Evolutionary conservation across 2,888 invertebrate genomes (phyloP), one percentile per base, ranked within the genome.

Genomic region (Lycaena phlaeas): DNA sequence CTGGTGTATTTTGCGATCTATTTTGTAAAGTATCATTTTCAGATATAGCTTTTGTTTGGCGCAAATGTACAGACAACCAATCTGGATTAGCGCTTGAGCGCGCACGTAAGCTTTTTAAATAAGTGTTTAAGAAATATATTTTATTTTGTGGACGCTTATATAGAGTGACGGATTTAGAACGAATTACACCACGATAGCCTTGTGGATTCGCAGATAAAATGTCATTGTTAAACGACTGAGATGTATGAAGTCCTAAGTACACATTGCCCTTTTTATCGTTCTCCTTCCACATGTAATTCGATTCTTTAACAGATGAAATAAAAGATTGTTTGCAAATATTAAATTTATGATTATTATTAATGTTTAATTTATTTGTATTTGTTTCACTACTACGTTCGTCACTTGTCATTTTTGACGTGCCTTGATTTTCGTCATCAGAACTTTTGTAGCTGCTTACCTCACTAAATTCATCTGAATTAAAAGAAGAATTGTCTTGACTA

Each of bases 371-470:
- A n/a, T n/a, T n/a, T n/a, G n/a, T 22, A 22, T 22, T 22, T 2
- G 22, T 7, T 22, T 22, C 27, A 27, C 25, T 14, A 14, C 9
- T 14, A 9, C 22, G 34, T 15, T 30, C 39, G 14, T 39, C 14
- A 22, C 14, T 25, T 36, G 29, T 41, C 14, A 12, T 36, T 12
- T 27, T 30, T 10, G 31, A 17, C 5, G 69, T 68, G 41, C 69
- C 73, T 45, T 50, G 68, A 49, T 70, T 76, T 60, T 85, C 85
- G 53, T 82, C 76, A 57, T 85, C 85, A 38, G 85, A 85, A 68
- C 85, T 85, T 68, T 85, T 85, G 54, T 76, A 77, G 65, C 85
- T 85, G 56, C 85, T 85, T 53, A 72, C 64, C 62, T 84, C 85
- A 59, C 78, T 82, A 15, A 61, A 50, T 18, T 66, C 70, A 47